Conservation (phyloP, 2,797 vertebrate genomes). For the Enteromius mattozi region DNA sequence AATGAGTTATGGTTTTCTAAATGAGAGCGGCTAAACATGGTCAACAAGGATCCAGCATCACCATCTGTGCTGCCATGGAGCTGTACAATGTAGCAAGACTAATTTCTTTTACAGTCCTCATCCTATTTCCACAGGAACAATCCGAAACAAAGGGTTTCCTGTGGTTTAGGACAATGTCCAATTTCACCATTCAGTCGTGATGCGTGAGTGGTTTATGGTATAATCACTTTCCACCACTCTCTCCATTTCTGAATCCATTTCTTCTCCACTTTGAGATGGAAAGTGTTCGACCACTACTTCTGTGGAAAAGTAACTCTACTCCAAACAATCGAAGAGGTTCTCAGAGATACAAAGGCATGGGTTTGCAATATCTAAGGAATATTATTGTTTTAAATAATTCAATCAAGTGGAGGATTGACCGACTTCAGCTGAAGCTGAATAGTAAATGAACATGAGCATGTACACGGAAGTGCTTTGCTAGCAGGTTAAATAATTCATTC, state of each 20-base stretch:
- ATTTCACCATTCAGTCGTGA: neutral
- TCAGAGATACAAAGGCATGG: neutral
- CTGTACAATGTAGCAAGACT: neutral
- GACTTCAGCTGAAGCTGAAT: neutral
- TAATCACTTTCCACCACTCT: conserved; percentile 18
- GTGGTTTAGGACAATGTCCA: conserved; percentile 23
- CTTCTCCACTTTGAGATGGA: conserved; percentile 12
- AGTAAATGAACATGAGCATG: neutral
- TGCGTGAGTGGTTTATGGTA: conserved; percentile 8
- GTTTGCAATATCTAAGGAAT: neutral
- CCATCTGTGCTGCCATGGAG: neutral
- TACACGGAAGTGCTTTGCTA: neutral
- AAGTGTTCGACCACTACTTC: neutral
- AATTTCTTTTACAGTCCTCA: neutral
- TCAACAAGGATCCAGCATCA: conserved; percentile 3
- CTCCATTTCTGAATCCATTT: conserved; percentile 10
- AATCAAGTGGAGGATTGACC: neutral
- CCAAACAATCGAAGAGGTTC: neutral
- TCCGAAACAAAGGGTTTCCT: neutral
- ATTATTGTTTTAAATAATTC: neutral
- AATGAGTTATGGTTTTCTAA: conserved; percentile 6
- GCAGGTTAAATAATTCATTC: neutral
- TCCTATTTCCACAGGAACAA: conserved; percentile 23
- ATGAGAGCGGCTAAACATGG: neutral
- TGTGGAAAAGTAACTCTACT: neutral